A percentile compares a stretch with the other conserved stretches of the same genome.
These are phyloP conservation scores for Microplitis deprimator DNA, from an alignment of 2,888 invertebrate species.

Conservation along the genomic window DNA sequence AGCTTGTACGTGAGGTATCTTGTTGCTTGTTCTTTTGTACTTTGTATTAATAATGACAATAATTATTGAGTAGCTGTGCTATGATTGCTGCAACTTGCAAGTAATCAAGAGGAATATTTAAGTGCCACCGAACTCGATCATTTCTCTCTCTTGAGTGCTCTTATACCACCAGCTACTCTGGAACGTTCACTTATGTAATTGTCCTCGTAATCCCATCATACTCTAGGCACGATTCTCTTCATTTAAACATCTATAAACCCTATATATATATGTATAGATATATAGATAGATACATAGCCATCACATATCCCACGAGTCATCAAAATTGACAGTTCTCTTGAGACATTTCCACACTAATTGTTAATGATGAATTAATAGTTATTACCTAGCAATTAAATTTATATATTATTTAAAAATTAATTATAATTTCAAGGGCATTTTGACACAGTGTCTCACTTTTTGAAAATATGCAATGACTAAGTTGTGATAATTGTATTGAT, in stretches of 20 bases:
- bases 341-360: conserved; percentile 22
- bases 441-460: too few species aligned
- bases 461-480: too few species aligned
- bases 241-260: not conserved
- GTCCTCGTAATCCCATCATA: conserved; percentile 52
- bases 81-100: conserved; percentile 26
- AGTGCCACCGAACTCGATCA: conserved; percentile 29
- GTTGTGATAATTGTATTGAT: too few species aligned
- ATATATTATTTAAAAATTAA: not conserved
- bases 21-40: not conserved
- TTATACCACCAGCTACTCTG: conserved; percentile 46
- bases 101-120: conserved; percentile 27
- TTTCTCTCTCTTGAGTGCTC: conserved; percentile 26
- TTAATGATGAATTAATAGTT: conserved; percentile 9
- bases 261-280: not conserved
- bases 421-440: too few species aligned
- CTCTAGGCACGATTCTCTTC: conserved; percentile 40
- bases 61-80: conserved; percentile 42
- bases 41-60: conserved; percentile 11
- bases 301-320: conserved; percentile 40
- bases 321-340: conserved; percentile 41
- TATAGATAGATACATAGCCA: conserved; percentile 28
- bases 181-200: conserved; percentile 53
- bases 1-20: conserved; percentile 1
- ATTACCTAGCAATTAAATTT: not conserved